Evolutionary conservation across 2,888 invertebrate species (phyloP).

Genomic region (Agonum fuliginosum): DNA sequence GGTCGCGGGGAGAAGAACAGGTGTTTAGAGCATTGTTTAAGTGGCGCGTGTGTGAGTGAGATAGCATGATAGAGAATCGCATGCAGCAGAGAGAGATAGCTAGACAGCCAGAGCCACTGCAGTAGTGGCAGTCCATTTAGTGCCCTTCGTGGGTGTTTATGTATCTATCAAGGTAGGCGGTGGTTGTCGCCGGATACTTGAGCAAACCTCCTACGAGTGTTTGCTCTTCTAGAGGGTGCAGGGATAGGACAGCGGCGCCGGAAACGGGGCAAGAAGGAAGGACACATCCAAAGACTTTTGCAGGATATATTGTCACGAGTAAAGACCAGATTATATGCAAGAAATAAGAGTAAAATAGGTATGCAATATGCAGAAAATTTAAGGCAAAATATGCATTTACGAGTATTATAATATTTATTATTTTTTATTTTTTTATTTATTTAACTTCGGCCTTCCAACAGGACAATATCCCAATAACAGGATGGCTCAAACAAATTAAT

Average conservation of each 20-base stretch:
- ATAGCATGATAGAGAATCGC: not conserved
- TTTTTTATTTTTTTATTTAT: too few species aligned
- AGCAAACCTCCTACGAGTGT: constrained; percentile 51
- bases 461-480: too few species aligned
- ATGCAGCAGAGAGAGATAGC: constrained; percentile 3
- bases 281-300: too few species aligned
- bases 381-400: too few species aligned
- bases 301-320: too few species aligned
- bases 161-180: constrained; percentile 65
- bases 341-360: too few species aligned
- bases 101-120: not conserved
- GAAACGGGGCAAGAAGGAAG: too few species aligned
- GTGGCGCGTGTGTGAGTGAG: constrained; percentile 3
- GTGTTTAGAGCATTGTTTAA: constrained; percentile 59
- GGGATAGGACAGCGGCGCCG: not conserved
- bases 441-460: too few species aligned
- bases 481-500: too few species aligned
- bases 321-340: too few species aligned
- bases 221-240: not conserved
- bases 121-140: constrained; percentile 66
- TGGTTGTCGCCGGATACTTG: constrained; percentile 3
- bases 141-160: constrained; percentile 67
- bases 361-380: too few species aligned
- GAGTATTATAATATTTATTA: too few species aligned
- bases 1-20: constrained; percentile 52